These are phyloP conservation scores for Crotalus tigris DNA, from an alignment of 2,113 vertebrate species.

Conservation along the genomic window DNA sequence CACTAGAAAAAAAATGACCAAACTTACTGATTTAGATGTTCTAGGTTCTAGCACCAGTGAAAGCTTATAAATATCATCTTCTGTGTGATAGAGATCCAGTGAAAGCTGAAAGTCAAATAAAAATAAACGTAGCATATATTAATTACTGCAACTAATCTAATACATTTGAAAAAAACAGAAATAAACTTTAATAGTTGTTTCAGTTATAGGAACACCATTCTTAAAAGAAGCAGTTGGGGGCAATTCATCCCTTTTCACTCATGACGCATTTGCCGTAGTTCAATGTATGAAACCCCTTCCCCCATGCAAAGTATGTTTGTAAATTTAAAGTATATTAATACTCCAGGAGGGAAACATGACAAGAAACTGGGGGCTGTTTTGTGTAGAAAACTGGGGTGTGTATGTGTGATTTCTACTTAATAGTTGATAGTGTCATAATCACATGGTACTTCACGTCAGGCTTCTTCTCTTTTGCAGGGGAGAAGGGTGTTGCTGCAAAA, in stretches of 20 bases:
- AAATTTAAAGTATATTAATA: background rate
- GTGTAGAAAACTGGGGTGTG: background rate
- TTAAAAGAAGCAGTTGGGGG: background rate
- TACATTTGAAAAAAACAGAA: background rate
- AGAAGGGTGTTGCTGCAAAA: background rate
- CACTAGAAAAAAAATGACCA: background rate
- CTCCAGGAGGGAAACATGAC: background rate
- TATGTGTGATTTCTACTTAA: background rate
- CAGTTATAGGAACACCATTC: background rate
- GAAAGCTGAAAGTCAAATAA: conserved; percentile 80
- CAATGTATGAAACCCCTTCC: background rate
- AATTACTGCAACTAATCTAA: background rate
- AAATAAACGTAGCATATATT: conserved; percentile 10
- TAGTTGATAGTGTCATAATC: background rate
- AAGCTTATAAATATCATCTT: conserved; percentile 97
- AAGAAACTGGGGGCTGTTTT: fast-evolving
- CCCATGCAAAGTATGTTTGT: background rate
- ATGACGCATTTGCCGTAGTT: background rate
- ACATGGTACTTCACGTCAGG: background rate
- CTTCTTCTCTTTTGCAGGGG: background rate
- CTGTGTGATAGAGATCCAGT: conserved; percentile 95
- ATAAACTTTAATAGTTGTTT: background rate
- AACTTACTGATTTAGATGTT: conserved; percentile 84
- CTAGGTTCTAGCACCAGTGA: conserved; percentile 92
- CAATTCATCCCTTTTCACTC: background rate